phyloP scores from a whole-genome alignment of 2,797 vertebrate species.

The Botia kubotai region DNA sequence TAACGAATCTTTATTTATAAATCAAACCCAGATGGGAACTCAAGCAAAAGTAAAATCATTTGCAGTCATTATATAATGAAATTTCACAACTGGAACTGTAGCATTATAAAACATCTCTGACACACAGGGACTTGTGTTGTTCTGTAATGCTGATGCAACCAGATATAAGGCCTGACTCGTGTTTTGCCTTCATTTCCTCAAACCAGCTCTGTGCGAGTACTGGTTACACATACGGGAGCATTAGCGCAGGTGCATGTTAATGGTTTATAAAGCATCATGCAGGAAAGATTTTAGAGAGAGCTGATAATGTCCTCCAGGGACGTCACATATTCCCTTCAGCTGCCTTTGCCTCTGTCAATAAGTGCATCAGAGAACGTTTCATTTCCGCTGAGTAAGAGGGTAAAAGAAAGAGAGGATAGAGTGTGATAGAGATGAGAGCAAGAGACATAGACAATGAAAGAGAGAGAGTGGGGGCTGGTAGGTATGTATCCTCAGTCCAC shows the following conservation, averaged over 20 bases:
- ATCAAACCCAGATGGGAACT: too few species aligned
- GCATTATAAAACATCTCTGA: neutral
- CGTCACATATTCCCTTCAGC: constrained; percentile 43
- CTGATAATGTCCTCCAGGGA: constrained; percentile 49
- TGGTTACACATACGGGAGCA: constrained; percentile 11
- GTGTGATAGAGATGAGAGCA: constrained; percentile 21
- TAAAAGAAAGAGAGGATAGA: constrained; percentile 14
- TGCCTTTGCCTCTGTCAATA: constrained; percentile 44
- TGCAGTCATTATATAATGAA: too few species aligned
- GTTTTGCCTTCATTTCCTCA: constrained; percentile 2
- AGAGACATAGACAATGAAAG: constrained; percentile 34
- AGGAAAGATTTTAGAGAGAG: constrained; percentile 29
- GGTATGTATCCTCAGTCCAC: constrained; percentile 43
- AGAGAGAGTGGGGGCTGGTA: constrained; percentile 29
- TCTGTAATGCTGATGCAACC: neutral
- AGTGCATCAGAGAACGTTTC: constrained; percentile 25
- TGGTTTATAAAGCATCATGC: constrained; percentile 31
- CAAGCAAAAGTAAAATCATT: too few species aligned
- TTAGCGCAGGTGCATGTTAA: constrained; percentile 33
- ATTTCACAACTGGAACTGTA: too few species aligned
- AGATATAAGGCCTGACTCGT: neutral
- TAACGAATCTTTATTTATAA: too few species aligned
- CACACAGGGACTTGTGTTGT: neutral
- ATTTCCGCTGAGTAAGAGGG: constrained; percentile 54
- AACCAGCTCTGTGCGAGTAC: constrained; percentile 1